phyloP scores from a whole-genome alignment of 2,113 vertebrate genomes.

The Bujurquina vittata region DNA sequence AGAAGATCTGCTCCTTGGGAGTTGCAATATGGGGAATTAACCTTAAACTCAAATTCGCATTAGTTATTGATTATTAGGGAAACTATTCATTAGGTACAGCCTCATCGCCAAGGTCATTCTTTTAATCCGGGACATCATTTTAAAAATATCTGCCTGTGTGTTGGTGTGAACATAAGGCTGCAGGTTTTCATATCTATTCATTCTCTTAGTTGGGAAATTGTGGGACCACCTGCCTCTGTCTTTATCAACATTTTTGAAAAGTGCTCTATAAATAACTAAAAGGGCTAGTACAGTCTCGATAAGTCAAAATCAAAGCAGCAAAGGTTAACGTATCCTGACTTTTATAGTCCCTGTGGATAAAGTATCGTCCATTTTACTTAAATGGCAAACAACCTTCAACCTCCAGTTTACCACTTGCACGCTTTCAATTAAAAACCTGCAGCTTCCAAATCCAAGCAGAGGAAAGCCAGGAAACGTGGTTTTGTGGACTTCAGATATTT shows the following conservation, averaged over 20 bases:
- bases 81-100: not conserved
- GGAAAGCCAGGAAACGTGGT: not conserved
- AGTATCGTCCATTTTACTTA: not conserved
- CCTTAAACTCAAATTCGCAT: not conserved
- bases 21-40: not conserved
- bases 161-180: not conserved
- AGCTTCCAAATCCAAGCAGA: not conserved
- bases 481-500: not conserved
- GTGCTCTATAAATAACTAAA: constrained; percentile 2
- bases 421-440: not conserved
- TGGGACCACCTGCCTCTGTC: not conserved
- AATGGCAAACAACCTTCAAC: not conserved
- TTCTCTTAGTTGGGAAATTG: not conserved
- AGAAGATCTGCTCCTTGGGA: not conserved
- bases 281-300: not conserved
- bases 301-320: not conserved
- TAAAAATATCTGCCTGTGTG: not conserved
- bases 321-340: not conserved
- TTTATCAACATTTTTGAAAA: constrained; percentile 1
- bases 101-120: not conserved
- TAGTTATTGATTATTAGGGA: not conserved
- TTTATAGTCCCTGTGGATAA: not conserved
- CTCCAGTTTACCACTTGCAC: not conserved
- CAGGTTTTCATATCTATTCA: not conserved
- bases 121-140: not conserved